Conservation (phyloP, 2,888 invertebrate genomes). For the Acronicta alni region DNA sequence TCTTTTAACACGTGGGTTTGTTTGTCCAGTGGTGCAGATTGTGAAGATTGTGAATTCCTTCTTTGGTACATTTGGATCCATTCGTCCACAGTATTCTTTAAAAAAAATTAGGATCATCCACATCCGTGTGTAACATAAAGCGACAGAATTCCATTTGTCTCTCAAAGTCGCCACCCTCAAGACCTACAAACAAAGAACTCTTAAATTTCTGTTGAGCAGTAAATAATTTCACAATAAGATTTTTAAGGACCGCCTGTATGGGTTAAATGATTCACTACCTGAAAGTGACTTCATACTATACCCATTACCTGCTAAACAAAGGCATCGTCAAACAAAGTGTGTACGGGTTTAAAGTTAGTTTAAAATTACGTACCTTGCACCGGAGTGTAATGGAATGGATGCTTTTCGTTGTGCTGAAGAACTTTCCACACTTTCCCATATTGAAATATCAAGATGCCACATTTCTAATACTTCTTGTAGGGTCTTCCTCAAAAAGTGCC, state of each 20-base stretch:
- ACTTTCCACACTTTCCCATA: too few relatives aligned
- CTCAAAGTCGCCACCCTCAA: constrained; percentile 3
- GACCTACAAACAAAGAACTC: constrained; percentile 5
- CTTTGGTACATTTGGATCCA: neutral
- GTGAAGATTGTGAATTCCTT: too few relatives aligned
- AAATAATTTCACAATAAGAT: constrained; percentile 6
- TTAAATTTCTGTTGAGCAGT: constrained; percentile 1
- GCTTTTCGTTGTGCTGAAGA: too few relatives aligned
- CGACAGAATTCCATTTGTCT: neutral
- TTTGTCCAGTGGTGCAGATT: too few relatives aligned
- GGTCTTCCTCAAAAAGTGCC: too few relatives aligned
- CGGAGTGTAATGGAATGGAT: too few relatives aligned
- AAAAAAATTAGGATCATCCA: too few relatives aligned
- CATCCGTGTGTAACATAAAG: too few relatives aligned
- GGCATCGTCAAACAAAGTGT: constrained; percentile 4
- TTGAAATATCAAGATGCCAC: too few relatives aligned
- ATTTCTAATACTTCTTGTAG: too few relatives aligned
- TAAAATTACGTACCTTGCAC: constrained; percentile 5
- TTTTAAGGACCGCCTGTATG: neutral
- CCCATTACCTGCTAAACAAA: neutral
- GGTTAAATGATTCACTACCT: neutral
- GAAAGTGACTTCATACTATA: constrained; percentile 3
- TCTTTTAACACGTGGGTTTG: too few relatives aligned
- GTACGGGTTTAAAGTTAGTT: constrained; percentile 6
- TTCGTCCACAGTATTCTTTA: neutral